These are phyloP conservation scores for Brachyptera risi DNA, from an alignment of 2,888 invertebrate species.

Conservation along the genomic window DNA sequence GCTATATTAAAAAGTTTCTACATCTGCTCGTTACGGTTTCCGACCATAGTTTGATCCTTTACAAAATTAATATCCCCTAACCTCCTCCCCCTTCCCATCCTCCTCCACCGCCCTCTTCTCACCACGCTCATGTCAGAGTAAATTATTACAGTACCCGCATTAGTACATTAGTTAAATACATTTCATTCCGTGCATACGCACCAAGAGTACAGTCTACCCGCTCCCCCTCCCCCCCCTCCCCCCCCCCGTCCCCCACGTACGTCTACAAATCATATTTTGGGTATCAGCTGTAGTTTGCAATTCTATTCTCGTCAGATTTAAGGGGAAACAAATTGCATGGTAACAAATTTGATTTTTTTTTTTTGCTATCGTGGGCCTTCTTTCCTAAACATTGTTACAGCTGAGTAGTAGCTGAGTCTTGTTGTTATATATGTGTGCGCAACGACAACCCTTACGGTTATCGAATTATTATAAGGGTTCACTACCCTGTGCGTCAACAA, in stretches of 20 bases:
- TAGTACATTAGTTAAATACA: conserved; percentile 14
- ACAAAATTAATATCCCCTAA: conserved; percentile 13
- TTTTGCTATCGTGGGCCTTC: background rate
- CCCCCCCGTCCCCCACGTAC: too few relatives aligned
- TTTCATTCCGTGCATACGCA: too few relatives aligned
- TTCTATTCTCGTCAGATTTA: background rate
- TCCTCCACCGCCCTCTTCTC: background rate
- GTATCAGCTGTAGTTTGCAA: conserved; percentile 12
- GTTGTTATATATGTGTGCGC: too few relatives aligned
- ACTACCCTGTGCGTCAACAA: too few relatives aligned
- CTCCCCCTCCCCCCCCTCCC: conserved; percentile 8
- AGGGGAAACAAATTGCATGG: background rate
- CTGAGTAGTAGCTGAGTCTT: too few relatives aligned
- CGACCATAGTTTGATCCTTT: background rate
- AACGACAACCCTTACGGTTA: too few relatives aligned
- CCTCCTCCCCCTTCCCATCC: too few relatives aligned
- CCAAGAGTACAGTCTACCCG: too few relatives aligned
- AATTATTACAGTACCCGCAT: conserved; percentile 19
- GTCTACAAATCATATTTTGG: conserved; percentile 9
- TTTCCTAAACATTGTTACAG: too few relatives aligned
- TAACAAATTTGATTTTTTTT: background rate
- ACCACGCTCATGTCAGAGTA: background rate
- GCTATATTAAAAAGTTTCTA: too few relatives aligned
- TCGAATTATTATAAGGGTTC: too few relatives aligned
- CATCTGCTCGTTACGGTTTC: background rate